These are phyloP conservation scores for Morelia viridis DNA, from an alignment of 2,797 vertebrate species.

Conservation along the genomic window DNA sequence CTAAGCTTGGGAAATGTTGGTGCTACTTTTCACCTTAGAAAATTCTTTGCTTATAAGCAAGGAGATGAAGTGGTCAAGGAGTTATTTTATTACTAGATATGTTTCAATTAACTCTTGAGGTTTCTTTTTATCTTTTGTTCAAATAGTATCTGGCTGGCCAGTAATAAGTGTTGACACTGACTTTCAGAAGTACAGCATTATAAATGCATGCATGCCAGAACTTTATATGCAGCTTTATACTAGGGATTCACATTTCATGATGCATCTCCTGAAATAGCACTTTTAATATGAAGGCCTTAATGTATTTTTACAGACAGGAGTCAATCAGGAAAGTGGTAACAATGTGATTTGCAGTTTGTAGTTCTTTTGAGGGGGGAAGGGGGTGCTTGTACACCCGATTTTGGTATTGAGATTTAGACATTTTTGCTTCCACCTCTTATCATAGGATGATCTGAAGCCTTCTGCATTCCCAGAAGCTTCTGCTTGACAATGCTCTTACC, in stretches of 20 bases:
- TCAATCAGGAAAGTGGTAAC: background rate
- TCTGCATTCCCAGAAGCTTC: background rate
- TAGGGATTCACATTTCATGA: background rate
- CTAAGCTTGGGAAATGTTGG: background rate
- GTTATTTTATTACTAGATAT: background rate
- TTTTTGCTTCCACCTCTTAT: background rate
- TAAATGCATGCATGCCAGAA: background rate
- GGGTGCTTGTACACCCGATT: background rate
- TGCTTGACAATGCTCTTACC: background rate
- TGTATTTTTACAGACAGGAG: background rate
- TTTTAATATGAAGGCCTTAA: background rate
- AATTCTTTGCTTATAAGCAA: background rate
- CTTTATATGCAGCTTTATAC: background rate
- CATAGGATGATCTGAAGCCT: background rate
- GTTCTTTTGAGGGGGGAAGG: background rate
- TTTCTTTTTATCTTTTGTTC: background rate
- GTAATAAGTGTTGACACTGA: background rate
- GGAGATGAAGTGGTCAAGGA: background rate
- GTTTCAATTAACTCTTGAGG: background rate
- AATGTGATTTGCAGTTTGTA: background rate
- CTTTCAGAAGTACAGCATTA: background rate
- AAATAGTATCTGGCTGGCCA: background rate
- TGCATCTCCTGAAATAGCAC: background rate
- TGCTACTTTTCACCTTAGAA: background rate
- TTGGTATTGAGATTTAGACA: background rate